phyloP scores from a whole-genome alignment of 2,888 invertebrate species.

The Brachypalpus laphriformis region DNA sequence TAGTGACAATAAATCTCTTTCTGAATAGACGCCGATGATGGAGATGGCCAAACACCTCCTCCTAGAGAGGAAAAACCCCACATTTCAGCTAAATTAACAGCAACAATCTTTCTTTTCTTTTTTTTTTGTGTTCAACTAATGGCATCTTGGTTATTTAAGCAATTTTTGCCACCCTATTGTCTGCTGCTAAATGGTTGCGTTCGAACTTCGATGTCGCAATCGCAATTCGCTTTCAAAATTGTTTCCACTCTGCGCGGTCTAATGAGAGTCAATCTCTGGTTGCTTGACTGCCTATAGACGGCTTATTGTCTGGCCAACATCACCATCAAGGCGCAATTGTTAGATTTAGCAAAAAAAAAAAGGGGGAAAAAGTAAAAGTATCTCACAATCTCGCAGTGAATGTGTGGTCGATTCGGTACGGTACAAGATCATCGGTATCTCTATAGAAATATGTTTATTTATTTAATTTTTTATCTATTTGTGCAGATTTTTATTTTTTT shows the following conservation, averaged over 20 bases:
- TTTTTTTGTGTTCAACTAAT: constrained; percentile 17
- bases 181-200: constrained; percentile 14
- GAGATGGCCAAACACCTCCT: not conserved
- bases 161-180: constrained; percentile 25
- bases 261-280: not conserved
- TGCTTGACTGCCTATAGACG: not conserved
- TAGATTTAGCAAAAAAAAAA: not conserved
- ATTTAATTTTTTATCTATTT: constrained; percentile 9
- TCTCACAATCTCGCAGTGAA: too few species aligned
- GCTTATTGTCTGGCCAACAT: constrained; percentile 13
- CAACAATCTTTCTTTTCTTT: not conserved
- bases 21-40: constrained; percentile 1
- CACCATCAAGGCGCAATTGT: constrained; percentile 13
- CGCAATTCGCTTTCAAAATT: constrained; percentile 29
- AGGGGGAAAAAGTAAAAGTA: constrained; percentile 16
- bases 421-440: not conserved
- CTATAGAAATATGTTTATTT: constrained; percentile 1
- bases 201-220: constrained; percentile 31
- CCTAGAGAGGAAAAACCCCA: not conserved
- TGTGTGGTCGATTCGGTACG: not conserved
- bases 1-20: constrained; percentile 13
- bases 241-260: not conserved
- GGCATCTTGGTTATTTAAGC: constrained; percentile 5
- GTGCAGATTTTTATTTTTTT: not conserved
- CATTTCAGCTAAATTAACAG: not conserved